phyloP scores from a whole-genome alignment of 2,797 vertebrate species.

The Enteromius mattozi region DNA sequence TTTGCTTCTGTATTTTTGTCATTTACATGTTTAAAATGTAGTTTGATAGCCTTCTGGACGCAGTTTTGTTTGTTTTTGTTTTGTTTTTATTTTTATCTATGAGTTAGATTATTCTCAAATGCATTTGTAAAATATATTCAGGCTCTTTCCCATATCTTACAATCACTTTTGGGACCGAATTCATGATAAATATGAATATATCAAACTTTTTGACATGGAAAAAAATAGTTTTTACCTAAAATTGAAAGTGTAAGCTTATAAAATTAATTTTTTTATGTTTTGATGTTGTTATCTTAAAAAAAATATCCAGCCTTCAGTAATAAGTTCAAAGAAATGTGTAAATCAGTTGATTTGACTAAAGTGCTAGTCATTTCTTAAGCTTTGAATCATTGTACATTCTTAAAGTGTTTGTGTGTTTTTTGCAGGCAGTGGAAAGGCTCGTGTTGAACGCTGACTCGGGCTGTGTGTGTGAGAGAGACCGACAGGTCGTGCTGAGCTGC shows the following conservation, averaged over 20 bases:
- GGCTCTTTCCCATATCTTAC: not conserved
- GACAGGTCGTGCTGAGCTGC: conserved; percentile 87
- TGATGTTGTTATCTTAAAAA: not conserved
- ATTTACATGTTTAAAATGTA: not conserved
- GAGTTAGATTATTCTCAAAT: not conserved
- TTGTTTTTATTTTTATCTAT: not conserved
- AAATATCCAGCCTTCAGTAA: not conserved
- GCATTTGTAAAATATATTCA: not conserved
- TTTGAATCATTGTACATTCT: not conserved
- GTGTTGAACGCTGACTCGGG: conserved; percentile 86
- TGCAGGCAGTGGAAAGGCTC: conserved; percentile 88
- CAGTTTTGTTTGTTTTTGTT: not conserved
- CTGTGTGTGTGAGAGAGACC: conserved; percentile 86
- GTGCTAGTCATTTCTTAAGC: not conserved
- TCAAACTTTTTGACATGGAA: not conserved
- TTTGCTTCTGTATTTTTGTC: not conserved
- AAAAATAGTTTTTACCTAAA: not conserved
- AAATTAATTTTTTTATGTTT: not conserved
- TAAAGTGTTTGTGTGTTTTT: not conserved
- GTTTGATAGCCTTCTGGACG: not conserved
- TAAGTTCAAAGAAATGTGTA: not conserved
- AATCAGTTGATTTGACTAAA: not conserved
- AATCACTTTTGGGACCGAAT: not conserved
- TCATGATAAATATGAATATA: not conserved
- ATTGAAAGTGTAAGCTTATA: not conserved